Conservation (phyloP, 2,113 vertebrate species). For the Pipra filicauda region DNA sequence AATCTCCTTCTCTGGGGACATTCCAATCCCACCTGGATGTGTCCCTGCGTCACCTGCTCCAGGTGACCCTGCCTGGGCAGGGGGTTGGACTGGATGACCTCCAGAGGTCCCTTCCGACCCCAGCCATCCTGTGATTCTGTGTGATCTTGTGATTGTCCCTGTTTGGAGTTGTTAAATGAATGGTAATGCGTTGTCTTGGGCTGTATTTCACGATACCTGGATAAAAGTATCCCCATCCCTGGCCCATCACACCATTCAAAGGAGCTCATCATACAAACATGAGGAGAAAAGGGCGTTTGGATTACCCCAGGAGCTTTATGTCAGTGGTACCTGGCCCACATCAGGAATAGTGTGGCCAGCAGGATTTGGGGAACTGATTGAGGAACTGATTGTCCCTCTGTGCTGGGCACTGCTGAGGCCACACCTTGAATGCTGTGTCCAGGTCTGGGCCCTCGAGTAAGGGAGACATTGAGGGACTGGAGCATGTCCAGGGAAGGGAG, state of each 20-base stretch:
- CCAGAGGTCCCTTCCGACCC: background rate
- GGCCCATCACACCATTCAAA: background rate
- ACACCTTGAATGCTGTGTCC: background rate
- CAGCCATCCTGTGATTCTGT: background rate
- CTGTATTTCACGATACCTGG: background rate
- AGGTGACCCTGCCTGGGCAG: background rate
- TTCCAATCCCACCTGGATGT: background rate
- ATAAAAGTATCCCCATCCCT: background rate
- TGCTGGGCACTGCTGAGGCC: background rate
- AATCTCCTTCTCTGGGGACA: background rate
- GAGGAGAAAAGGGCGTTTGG: background rate
- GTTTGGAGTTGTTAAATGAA: background rate
- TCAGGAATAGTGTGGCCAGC: background rate
- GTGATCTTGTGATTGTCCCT: background rate
- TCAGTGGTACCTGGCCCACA: background rate
- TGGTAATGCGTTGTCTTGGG: background rate
- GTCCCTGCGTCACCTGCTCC: background rate
- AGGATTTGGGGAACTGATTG: background rate
- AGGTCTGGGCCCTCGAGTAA: background rate
- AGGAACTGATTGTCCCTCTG: background rate
- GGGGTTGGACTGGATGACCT: background rate
- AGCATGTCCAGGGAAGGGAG: background rate
- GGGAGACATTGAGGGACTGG: background rate
- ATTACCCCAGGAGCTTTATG: background rate
- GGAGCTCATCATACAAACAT: fast-evolving